Percentiles rank a stretch among this genome's conserved stretches.
Conservation (phyloP, 2,797 vertebrate genomes). For the Scleropages formosus region DNA sequence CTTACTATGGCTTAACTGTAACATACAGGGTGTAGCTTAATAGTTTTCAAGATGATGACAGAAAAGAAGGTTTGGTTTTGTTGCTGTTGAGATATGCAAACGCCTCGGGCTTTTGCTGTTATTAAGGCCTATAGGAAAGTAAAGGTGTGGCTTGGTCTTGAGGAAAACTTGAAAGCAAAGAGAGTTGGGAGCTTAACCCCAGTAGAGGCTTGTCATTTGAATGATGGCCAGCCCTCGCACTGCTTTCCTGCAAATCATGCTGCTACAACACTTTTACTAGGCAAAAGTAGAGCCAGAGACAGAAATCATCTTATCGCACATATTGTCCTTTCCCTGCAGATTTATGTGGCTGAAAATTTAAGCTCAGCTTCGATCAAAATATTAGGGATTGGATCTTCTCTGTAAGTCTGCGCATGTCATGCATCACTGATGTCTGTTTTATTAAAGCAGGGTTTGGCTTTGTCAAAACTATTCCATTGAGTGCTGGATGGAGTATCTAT, state of each 20-base stretch:
- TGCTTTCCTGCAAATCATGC: constrained; percentile 11
- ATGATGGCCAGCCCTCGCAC: neutral
- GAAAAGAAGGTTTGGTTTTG: neutral
- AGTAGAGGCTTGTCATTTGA: neutral
- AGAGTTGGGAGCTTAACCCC: too few species aligned
- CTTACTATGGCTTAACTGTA: neutral
- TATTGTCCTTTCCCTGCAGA: neutral
- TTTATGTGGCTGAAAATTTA: neutral
- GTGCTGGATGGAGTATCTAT: neutral
- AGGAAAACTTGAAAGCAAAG: neutral
- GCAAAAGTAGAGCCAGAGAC: neutral
- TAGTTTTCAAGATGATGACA: neutral
- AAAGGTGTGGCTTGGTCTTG: neutral
- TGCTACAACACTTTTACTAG: neutral
- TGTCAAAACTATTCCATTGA: too few species aligned
- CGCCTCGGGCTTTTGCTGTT: neutral
- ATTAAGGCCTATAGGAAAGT: neutral
- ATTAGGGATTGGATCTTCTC: neutral
- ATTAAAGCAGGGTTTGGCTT: neutral
- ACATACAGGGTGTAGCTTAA: neutral
- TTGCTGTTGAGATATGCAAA: neutral
- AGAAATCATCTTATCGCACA: neutral
- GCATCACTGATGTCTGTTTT: too few species aligned
- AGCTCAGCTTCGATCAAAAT: neutral
- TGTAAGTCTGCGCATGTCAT: neutral